Evolutionary conservation across 2,113 vertebrate species (phyloP).

Genomic region (Myotis brandtii): DNA sequence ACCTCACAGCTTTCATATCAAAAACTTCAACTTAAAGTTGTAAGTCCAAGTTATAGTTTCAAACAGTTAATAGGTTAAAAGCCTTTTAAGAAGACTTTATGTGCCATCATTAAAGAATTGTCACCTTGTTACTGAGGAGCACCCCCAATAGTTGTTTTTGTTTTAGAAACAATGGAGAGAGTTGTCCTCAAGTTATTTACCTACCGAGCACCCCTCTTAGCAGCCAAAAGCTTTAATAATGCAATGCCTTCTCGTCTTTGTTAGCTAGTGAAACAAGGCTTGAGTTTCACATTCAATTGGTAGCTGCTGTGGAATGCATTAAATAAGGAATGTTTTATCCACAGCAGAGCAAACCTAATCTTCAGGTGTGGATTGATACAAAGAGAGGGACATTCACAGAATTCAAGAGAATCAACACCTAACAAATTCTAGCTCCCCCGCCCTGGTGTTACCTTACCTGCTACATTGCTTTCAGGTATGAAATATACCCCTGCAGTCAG

Average conservation of each 20-base stretch:
- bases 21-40: constrained; percentile 1
- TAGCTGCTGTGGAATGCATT: constrained; percentile 76
- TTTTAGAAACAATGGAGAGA: constrained; percentile 12
- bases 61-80: constrained; percentile 30
- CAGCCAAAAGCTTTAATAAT: constrained; percentile 74
- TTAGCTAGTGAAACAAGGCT: constrained; percentile 56
- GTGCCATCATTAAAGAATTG: constrained; percentile 41
- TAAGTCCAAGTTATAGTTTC: not conserved
- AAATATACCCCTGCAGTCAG: not conserved
- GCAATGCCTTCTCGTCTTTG: constrained; percentile 71
- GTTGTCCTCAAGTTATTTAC: constrained; percentile 45
- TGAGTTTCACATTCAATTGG: constrained; percentile 77
- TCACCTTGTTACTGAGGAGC: not conserved
- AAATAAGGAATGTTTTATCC: constrained; percentile 77
- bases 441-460: constrained; percentile 64
- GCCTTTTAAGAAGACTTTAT: not conserved
- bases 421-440: constrained; percentile 50
- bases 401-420: constrained; percentile 72
- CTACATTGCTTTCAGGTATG: not conserved
- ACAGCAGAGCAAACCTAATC: constrained; percentile 74
- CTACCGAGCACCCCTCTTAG: not conserved
- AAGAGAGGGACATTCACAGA: constrained; percentile 68
- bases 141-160: not conserved
- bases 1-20: not conserved
- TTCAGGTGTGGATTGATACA: constrained; percentile 78